A percentile compares a stretch with the other conserved stretches of the same genome.
Conservation (phyloP, 64 coral and sea anemone genomes). For the Acropora yongei region DNA sequence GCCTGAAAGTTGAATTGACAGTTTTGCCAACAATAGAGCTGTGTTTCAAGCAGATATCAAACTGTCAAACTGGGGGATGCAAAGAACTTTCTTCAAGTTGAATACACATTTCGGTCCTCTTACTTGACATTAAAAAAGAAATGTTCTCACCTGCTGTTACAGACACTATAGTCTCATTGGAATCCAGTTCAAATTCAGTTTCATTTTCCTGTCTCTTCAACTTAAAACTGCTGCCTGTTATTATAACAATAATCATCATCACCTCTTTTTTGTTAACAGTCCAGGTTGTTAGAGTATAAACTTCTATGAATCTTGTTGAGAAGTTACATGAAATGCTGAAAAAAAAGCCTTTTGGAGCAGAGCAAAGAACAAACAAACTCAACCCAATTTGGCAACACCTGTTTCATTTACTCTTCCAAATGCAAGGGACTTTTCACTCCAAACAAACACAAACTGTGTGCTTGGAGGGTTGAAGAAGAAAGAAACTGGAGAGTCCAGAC, state of each 20-base stretch:
- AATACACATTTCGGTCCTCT: too few relatives aligned
- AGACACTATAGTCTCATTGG: constrained; percentile 30
- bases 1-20: background rate
- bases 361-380: too few relatives aligned
- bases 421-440: constrained; percentile 29
- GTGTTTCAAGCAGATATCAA: too few relatives aligned
- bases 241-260: background rate
- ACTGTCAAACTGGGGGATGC: too few relatives aligned
- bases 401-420: constrained; percentile 51
- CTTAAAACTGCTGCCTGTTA: constrained; percentile 7
- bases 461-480: constrained; percentile 55
- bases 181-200: background rate
- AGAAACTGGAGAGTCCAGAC: background rate
- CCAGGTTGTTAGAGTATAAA: too few relatives aligned
- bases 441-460: constrained; percentile 52
- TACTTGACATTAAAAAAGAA: background rate
- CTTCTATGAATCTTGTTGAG: too few relatives aligned
- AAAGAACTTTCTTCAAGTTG: too few relatives aligned
- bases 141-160: constrained; percentile 24
- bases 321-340: too few relatives aligned
- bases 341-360: too few relatives aligned
- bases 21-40: background rate
- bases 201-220: background rate
- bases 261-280: too few relatives aligned
- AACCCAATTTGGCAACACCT: background rate